phyloP scores from a whole-genome alignment of 1,140 invertebrate species.

The Listronotus bonariensis region DNA sequence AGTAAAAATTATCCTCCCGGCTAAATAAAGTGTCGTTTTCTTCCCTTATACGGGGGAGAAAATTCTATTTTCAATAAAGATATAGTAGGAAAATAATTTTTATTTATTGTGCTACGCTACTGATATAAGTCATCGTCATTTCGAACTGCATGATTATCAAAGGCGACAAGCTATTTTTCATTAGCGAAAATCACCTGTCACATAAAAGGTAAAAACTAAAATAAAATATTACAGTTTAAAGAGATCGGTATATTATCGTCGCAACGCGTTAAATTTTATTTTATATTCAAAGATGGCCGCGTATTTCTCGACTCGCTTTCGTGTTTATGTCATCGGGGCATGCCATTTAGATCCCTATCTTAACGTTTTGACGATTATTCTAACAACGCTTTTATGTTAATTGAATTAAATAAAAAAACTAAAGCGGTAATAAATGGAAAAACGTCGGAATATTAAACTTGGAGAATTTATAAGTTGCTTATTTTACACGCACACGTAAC shows the following conservation, averaged over 20 bases:
- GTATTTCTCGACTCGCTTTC: conserved; percentile 8
- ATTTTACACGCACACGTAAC: conserved; percentile 21
- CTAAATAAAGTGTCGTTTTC: too few species aligned
- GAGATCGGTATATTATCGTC: background rate
- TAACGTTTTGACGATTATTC: conserved; percentile 31
- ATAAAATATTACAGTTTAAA: background rate
- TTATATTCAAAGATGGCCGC: conserved; percentile 2
- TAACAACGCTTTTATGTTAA: conserved; percentile 37
- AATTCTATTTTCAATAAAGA: too few species aligned
- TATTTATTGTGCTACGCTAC: too few species aligned
- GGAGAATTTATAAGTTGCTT: conserved; percentile 20
- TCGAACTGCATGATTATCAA: too few species aligned
- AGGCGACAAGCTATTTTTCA: too few species aligned
- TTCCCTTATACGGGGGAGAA: too few species aligned
- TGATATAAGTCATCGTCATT: too few species aligned
- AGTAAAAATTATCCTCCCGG: too few species aligned
- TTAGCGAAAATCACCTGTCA: too few species aligned
- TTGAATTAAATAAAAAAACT: conserved; percentile 28
- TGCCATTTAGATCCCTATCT: conserved; percentile 27
- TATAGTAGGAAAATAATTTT: too few species aligned
- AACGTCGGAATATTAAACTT: conserved; percentile 25
- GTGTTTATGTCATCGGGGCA: conserved; percentile 19
- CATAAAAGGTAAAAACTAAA: too few species aligned
- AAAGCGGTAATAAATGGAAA: conserved; percentile 24
- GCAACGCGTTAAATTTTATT: background rate